Conservation (phyloP, 2,888 invertebrate genomes). For the Caenorhabditis sp. region DNA sequence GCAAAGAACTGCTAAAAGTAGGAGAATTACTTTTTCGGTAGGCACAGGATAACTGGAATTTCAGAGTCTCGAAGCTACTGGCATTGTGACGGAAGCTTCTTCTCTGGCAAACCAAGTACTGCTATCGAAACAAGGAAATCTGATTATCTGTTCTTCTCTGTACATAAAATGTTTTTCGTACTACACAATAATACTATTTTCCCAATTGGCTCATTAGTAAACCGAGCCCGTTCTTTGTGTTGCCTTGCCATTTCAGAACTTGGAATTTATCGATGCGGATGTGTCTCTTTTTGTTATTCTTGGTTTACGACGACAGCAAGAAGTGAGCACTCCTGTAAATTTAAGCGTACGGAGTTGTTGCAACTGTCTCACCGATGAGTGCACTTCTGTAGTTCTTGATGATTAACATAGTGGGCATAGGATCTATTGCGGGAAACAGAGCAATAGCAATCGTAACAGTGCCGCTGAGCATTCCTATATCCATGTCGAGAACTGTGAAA, state of each 20-base stretch:
- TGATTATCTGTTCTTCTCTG: too few relatives aligned
- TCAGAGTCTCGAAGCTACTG: conserved; percentile 32
- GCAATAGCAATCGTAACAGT: conserved; percentile 26
- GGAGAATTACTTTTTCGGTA: too few relatives aligned
- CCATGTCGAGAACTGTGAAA: neutral
- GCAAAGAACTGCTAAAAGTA: conserved; percentile 7
- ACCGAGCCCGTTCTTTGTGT: too few relatives aligned
- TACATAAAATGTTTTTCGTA: too few relatives aligned
- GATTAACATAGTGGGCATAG: conserved; percentile 26
- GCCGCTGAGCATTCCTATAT: conserved; percentile 15
- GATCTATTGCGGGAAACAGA: conserved; percentile 14
- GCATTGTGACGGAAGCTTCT: conserved; percentile 50
- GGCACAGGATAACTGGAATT: neutral
- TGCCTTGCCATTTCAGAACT: too few relatives aligned
- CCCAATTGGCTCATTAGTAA: too few relatives aligned
- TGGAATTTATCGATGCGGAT: too few relatives aligned
- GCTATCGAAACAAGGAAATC: conserved; percentile 28
- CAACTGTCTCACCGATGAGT: conserved; percentile 5
- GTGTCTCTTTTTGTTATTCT: too few relatives aligned
- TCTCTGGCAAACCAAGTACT: conserved; percentile 48
- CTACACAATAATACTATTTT: too few relatives aligned
- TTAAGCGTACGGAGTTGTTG: too few relatives aligned
- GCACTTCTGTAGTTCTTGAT: conserved; percentile 6
- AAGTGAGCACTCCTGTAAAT: too few relatives aligned
- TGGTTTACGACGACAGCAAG: too few relatives aligned